Base-by-base conservation (phyloP, 1,140 invertebrate genomes). In the Brachionus calyciflorus region DNA sequence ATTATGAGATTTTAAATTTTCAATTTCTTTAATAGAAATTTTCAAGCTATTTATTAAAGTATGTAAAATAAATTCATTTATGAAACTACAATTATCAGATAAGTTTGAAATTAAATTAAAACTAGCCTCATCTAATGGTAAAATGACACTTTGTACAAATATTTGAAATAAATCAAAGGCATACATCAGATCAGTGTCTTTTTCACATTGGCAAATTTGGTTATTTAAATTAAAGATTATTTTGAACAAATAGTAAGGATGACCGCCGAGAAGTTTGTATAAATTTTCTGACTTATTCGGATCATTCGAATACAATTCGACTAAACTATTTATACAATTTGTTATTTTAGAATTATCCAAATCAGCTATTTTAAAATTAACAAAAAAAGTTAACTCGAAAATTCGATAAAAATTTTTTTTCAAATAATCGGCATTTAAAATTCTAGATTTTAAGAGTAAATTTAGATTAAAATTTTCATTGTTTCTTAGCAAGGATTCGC, bases 331-430 rank as follows among this genome's bases (percentile, higher is more conserved):
- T 6, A 60, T 37, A 60, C 7, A 37, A 19, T 33, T n/a, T 33
- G 12, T 17, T 37, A 60, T 0, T 60, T 60, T 60, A 1, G 17
- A 17, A 33, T 40, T 30, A 12, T 28, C 37, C 7, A 1, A 2
- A 60, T 60, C 55, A 37, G 4, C n/a, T 9, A 60, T 9, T 2
- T 17, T 37, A n/a, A 10, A 2, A n/a, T 41, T 65, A 3, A 65
- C 41, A 65, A 65, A 65, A 9, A 65, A 10, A n/a, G n/a, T n/a
- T 0, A 12, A 1, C 19, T 46, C 41, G 9, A 65, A 65, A 24
- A 65, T 65, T 41, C 21, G 7, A n/a, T 3, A 3, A 44, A 65
- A 65, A 65, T 65, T 65, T 46, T 65, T 65, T 41, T 44, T 14
- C 24, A 65, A 24, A 65, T 44, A 44, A 44, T 65, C 3, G 9